phyloP scores from a whole-genome alignment of 2,113 vertebrate genomes.

The Hydropotes inermis region DNA sequence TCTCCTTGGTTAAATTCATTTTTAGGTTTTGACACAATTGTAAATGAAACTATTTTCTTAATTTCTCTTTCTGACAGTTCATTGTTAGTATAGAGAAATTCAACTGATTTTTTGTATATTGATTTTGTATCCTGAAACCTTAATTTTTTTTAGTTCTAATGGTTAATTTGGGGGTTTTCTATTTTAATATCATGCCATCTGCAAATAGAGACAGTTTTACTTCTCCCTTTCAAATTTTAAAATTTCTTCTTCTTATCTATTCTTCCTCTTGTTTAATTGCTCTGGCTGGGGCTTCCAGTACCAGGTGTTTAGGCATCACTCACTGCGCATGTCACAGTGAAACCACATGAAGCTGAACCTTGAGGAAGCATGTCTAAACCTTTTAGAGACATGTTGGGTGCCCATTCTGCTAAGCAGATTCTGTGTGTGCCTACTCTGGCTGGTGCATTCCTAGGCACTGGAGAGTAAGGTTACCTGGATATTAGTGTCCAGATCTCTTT shows the following conservation, averaged over 20 bases:
- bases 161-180: background rate
- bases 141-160: background rate
- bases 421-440: background rate
- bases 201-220: background rate
- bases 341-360: background rate
- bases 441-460: background rate
- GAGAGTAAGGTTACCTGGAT: background rate
- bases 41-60: background rate
- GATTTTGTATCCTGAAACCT: background rate
- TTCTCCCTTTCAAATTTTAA: background rate
- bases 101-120: background rate
- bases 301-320: background rate
- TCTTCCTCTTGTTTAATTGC: background rate
- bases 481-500: background rate
- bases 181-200: background rate
- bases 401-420: background rate
- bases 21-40: background rate
- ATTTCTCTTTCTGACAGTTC: background rate
- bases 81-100: background rate
- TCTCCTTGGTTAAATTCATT: background rate
- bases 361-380: background rate
- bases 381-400: background rate
- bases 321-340: background rate
- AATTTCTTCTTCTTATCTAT: background rate
- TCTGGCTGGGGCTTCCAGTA: background rate